Evolutionary conservation across 2,888 invertebrate genomes (phyloP).

Genomic region (Reticulitermes lucifugus): DNA sequence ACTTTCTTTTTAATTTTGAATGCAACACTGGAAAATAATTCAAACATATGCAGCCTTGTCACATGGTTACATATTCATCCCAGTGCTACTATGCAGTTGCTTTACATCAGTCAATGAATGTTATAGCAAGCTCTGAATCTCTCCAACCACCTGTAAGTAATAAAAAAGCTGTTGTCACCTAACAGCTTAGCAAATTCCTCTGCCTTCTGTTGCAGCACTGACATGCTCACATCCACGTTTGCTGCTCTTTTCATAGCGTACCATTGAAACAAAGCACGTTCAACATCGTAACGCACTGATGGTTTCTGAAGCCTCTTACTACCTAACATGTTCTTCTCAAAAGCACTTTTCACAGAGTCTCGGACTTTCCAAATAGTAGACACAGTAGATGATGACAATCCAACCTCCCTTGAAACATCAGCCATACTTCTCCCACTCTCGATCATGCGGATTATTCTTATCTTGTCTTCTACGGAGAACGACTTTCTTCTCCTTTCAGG

Average conservation of each 20-base stretch:
- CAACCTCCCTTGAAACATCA: neutral
- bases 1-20: no score
- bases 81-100: no score
- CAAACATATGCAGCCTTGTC: no score
- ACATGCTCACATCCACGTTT: neutral
- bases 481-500: conserved; percentile 3
- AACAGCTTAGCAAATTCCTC: neutral
- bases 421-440: conserved; percentile 5
- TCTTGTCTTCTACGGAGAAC: conserved; percentile 25
- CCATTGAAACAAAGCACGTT: neutral
- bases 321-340: neutral
- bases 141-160: neutral
- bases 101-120: neutral
- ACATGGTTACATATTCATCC: no score
- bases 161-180: neutral
- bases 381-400: conserved; percentile 22
- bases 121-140: neutral
- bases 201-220: neutral
- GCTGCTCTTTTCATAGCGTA: neutral
- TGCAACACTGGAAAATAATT: no score
- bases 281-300: neutral
- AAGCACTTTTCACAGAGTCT: neutral
- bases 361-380: neutral
- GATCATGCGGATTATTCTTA: conserved; percentile 10
- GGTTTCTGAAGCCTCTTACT: conserved; percentile 10